These are phyloP conservation scores for Speoplatyrhinus poulsoni DNA, from an alignment of 2,113 vertebrate species.

Conservation along the genomic window DNA sequence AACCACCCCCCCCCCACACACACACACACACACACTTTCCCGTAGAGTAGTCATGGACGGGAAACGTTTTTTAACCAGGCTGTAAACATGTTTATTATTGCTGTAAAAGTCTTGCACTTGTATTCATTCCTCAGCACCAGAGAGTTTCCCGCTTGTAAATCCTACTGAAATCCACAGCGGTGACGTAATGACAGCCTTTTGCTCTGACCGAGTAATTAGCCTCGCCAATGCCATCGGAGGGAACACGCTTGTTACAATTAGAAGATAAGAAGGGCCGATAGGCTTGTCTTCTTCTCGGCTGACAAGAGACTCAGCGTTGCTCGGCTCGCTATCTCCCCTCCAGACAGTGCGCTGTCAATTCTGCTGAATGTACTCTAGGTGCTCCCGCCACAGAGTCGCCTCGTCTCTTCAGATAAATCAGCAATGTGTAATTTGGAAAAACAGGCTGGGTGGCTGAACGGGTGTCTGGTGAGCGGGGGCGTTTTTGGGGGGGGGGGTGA, in stretches of 20 bases:
- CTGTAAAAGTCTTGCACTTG: too few relatives aligned
- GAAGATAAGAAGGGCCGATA: constrained; percentile 46
- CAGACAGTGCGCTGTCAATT: constrained; percentile 46
- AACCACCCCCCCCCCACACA: too few relatives aligned
- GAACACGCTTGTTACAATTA: constrained; percentile 51
- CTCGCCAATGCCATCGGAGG: constrained; percentile 30
- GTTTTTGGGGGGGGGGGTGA: background rate
- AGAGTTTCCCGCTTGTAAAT: too few relatives aligned
- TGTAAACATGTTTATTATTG: too few relatives aligned
- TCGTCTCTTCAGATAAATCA: constrained; percentile 67
- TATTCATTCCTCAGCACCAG: too few relatives aligned
- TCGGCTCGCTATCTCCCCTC: constrained; percentile 3
- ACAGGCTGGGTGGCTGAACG: constrained; percentile 46
- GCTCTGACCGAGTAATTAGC: constrained; percentile 35
- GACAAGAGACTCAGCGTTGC: constrained; percentile 40
- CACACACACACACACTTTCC: too few relatives aligned
- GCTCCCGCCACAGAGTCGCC: constrained; percentile 49
- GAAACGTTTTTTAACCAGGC: too few relatives aligned
- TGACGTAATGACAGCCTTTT: constrained; percentile 48
- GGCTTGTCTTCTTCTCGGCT: constrained; percentile 21
- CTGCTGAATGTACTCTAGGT: constrained; percentile 33
- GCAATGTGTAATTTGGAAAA: constrained; percentile 52
- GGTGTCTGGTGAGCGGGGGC: background rate
- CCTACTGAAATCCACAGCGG: constrained; percentile 20
- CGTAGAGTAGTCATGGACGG: too few relatives aligned